Conservation (phyloP, 1,140 invertebrate genomes). For the Anastrepha ludens region DNA sequence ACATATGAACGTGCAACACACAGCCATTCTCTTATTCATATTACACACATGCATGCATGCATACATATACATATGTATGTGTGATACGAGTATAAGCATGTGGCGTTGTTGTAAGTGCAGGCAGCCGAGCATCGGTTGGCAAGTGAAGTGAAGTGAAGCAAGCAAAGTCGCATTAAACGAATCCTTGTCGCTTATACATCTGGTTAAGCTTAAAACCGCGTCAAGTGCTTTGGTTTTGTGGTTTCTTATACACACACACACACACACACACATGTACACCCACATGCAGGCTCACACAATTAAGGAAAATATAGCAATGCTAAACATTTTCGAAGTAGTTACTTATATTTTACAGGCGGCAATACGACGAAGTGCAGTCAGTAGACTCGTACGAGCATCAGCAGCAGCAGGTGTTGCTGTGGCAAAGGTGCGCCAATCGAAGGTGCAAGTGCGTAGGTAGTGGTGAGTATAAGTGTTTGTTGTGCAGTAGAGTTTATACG, state of each 20-base stretch:
- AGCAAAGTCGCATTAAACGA: conserved; percentile 44
- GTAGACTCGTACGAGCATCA: not conserved
- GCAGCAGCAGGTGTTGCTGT: conserved; percentile 18
- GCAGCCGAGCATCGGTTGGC: not conserved
- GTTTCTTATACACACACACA: not conserved
- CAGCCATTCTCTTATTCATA: not conserved
- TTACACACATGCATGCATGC: not conserved
- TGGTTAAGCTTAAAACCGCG: conserved; percentile 46
- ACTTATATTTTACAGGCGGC: not conserved
- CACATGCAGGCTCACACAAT: too few relatives aligned
- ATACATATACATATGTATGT: not conserved
- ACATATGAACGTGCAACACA: not conserved
- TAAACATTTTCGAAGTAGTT: not conserved
- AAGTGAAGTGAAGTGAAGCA: conserved; percentile 33
- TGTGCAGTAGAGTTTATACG: not conserved
- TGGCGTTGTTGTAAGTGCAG: conserved; percentile 1
- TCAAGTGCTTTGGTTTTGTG: conserved; percentile 47
- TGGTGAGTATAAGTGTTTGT: not conserved
- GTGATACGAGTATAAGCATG: not conserved
- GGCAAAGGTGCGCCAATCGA: not conserved
- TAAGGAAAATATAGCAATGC: not conserved
- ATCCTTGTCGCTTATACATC: conserved; percentile 18
- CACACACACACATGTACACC: not conserved
- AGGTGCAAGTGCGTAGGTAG: not conserved
- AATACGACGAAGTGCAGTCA: too few relatives aligned